phyloP scores from a whole-genome alignment of 2,888 invertebrate genomes.

The Macaria liturata region DNA sequence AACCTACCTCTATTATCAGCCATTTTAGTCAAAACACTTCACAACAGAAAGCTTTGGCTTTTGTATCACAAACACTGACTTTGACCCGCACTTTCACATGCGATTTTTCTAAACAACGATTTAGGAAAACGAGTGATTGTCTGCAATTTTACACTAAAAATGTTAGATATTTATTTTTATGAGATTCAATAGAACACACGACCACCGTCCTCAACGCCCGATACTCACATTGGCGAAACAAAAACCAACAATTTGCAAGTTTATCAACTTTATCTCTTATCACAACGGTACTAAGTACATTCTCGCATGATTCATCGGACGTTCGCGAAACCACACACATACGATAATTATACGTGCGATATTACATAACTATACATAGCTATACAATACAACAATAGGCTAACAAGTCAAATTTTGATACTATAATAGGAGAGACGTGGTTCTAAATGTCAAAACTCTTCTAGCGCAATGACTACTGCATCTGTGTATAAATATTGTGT shows the following conservation, averaged over 20 bases:
- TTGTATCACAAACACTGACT: conserved; percentile 5
- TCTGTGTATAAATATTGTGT: too few species aligned
- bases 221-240: conserved; percentile 1
- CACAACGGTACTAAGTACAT: conserved; percentile 3
- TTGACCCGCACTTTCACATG: background rate
- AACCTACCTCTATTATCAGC: conserved; percentile 23
- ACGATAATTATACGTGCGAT: conserved; percentile 11
- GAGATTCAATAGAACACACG: too few species aligned
- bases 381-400: too few species aligned
- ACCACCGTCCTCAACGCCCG: too few species aligned
- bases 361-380: conserved; percentile 1
- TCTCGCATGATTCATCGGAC: conserved; percentile 12
- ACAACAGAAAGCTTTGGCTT: background rate
- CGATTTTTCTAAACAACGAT: conserved; percentile 1
- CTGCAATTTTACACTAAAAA: too few species aligned
- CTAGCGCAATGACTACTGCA: too few species aligned
- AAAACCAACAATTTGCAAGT: background rate
- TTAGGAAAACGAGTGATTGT: background rate
- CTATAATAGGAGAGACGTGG: too few species aligned
- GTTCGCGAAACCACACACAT: conserved; percentile 2
- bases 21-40: conserved; percentile 23
- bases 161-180: too few species aligned
- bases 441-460: too few species aligned
- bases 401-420: too few species aligned
- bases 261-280: conserved; percentile 6